A percentile compares a stretch with the other conserved stretches of the same genome.
These are phyloP conservation scores for Mizuhopecten yessoensis DNA, from an alignment of 1,140 invertebrate species.

Conservation along the genomic window DNA sequence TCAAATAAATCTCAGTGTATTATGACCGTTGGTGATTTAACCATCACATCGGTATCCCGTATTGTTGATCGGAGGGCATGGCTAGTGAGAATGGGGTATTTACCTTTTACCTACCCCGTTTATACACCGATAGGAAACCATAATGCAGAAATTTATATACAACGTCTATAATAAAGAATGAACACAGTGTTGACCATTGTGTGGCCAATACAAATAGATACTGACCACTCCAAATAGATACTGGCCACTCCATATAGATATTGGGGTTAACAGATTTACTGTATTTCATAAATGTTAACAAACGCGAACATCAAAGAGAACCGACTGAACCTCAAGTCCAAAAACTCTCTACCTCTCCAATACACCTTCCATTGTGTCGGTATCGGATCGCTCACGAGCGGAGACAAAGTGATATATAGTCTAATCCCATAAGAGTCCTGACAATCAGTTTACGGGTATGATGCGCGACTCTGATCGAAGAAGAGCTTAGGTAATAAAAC, in stretches of 20 bases:
- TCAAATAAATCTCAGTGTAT: constrained; percentile 16
- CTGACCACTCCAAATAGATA: constrained; percentile 20
- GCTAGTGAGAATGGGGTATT: constrained; percentile 8
- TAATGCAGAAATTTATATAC: background rate
- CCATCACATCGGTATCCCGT: background rate
- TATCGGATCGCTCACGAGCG: background rate
- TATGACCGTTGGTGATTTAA: background rate
- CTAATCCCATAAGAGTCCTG: background rate
- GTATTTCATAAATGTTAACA: constrained; percentile 17
- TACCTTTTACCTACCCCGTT: background rate
- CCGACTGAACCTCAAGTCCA: background rate
- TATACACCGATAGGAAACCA: background rate
- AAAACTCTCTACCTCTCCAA: background rate
- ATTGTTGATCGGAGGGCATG: background rate
- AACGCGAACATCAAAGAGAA: background rate
- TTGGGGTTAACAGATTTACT: background rate
- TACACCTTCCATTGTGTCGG: constrained; percentile 8
- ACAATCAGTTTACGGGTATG: constrained; percentile 29
- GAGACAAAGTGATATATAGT: background rate
- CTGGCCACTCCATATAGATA: background rate
- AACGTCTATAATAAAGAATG: background rate
- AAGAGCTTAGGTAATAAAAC: background rate
- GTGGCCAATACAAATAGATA: background rate
- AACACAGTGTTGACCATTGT: background rate
- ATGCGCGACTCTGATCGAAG: background rate